phyloP scores from a whole-genome alignment of 2,113 vertebrate genomes.

The Pseudorectes ferrugineus region DNA sequence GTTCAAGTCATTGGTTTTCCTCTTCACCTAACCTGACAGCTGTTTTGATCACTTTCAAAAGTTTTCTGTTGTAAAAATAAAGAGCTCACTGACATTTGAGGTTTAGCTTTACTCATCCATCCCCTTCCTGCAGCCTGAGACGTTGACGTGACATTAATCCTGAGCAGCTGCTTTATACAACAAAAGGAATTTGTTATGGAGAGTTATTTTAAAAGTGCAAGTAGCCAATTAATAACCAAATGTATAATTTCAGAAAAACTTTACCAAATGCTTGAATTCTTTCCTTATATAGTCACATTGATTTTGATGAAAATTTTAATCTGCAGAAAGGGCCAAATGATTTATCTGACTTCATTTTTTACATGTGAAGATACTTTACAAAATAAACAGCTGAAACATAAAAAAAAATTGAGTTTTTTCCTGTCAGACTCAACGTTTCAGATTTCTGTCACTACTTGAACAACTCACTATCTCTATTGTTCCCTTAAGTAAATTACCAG shows the following conservation, averaged over 20 bases:
- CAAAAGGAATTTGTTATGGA: not conserved
- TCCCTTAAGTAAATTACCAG: constrained; percentile 68
- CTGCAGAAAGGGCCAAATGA: not conserved
- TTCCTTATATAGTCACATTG: not conserved
- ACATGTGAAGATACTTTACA: not conserved
- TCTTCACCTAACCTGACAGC: not conserved
- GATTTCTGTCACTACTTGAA: constrained; percentile 41
- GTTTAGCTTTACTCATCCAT: constrained; percentile 20
- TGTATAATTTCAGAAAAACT: not conserved
- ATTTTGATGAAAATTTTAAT: not conserved
- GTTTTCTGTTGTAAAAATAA: not conserved
- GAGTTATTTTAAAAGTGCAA: constrained; percentile 12
- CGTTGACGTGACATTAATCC: not conserved
- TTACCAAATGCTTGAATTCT: not conserved
- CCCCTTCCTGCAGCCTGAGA: not conserved
- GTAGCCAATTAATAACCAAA: constrained; percentile 6
- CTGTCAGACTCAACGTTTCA: constrained; percentile 48
- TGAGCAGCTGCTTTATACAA: constrained; percentile 5
- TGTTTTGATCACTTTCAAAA: not conserved
- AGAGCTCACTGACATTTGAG: constrained; percentile 21
- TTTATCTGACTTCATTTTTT: not conserved
- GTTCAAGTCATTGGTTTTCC: not conserved
- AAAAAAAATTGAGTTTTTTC: not conserved
- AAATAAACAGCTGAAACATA: not conserved
- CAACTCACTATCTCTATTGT: constrained; percentile 50